Conservation (phyloP, 1,140 invertebrate genomes). For the Drosophila lacteicornis region DNA sequence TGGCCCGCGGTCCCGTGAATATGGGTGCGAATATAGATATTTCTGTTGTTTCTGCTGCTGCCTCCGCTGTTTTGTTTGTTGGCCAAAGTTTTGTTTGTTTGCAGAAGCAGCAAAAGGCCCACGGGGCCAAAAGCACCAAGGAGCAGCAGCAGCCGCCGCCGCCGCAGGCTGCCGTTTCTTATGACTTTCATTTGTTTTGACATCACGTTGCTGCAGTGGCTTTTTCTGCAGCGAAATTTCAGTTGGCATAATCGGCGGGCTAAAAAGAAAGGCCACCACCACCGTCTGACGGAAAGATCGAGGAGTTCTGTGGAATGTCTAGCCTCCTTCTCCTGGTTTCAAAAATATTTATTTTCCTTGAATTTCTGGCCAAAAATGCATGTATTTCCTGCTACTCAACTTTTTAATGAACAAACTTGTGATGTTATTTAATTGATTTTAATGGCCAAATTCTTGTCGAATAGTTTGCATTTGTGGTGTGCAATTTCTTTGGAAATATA, state of each 20-base stretch:
- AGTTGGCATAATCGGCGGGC: conserved; percentile 49
- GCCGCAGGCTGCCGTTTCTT: conserved; percentile 55
- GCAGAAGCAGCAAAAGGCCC: conserved; percentile 37
- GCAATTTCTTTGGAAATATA: not conserved
- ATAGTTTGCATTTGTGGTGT: no score
- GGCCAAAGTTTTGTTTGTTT: conserved; percentile 76
- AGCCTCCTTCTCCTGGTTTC: not conserved
- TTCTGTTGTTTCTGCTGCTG: conserved; percentile 30
- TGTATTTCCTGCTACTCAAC: not conserved
- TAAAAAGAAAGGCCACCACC: conserved; percentile 5
- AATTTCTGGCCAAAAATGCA: not conserved
- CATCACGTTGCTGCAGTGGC: conserved; percentile 71
- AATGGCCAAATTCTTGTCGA: conserved; percentile 6
- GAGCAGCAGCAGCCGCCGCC: conserved; percentile 11
- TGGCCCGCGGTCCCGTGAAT: conserved; percentile 42
- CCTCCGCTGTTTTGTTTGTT: conserved; percentile 76
- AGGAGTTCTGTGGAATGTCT: conserved; percentile 26
- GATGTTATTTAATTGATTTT: conserved; percentile 24
- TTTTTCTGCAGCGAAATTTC: no score
- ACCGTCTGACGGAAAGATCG: conserved; percentile 19
- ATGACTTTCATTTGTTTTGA: conserved; percentile 82
- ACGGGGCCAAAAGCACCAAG: conserved; percentile 27
- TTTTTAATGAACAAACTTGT: conserved; percentile 10
- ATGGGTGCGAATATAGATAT: conserved; percentile 60
- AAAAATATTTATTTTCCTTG: conserved; percentile 17